phyloP scores from a whole-genome alignment of 1,140 invertebrate genomes.

The Brachionus rubens region DNA sequence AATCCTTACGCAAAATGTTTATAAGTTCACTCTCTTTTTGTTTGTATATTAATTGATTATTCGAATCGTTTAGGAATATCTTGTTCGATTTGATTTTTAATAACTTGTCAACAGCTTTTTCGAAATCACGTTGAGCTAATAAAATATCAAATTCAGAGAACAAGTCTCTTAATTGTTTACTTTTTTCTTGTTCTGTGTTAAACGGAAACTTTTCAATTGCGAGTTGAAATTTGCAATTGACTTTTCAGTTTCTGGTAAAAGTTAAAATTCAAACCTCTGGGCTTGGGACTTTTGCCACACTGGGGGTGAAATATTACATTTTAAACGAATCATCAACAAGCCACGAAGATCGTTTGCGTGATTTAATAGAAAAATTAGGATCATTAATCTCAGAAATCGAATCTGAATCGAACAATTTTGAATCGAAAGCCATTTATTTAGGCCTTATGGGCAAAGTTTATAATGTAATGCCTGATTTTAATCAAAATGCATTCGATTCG shows the following conservation, averaged over 20 bases:
- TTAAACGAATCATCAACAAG: slow-evolving; percentile 12
- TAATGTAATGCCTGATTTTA: slow-evolving; percentile 71
- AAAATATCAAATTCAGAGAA: slow-evolving; percentile 46
- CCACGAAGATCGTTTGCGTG: background rate
- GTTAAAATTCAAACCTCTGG: too few species aligned
- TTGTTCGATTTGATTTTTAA: too few species aligned
- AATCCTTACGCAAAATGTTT: slow-evolving; percentile 9
- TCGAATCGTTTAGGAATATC: too few species aligned
- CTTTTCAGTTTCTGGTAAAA: background rate
- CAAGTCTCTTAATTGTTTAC: background rate
- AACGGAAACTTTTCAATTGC: background rate
- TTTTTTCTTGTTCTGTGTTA: background rate
- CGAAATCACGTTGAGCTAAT: slow-evolving; percentile 37
- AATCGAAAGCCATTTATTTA: slow-evolving; percentile 67
- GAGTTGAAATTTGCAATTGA: background rate
- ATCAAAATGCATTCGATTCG: slow-evolving; percentile 69
- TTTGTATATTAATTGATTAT: slow-evolving; percentile 14
- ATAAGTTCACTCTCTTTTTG: slow-evolving; percentile 34
- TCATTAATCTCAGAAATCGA: background rate
- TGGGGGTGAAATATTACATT: slow-evolving; percentile 30
- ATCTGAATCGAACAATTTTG: background rate
- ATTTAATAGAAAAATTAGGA: slow-evolving; percentile 6
- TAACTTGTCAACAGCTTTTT: slow-evolving; percentile 39
- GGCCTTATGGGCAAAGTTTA: slow-evolving; percentile 73
- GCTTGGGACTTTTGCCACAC: too few species aligned